Evolutionary conservation across 2,888 invertebrate genomes (phyloP), one percentile per base, ranked within the genome.

Genomic region (Macrosoma leucophasiata): DNA sequence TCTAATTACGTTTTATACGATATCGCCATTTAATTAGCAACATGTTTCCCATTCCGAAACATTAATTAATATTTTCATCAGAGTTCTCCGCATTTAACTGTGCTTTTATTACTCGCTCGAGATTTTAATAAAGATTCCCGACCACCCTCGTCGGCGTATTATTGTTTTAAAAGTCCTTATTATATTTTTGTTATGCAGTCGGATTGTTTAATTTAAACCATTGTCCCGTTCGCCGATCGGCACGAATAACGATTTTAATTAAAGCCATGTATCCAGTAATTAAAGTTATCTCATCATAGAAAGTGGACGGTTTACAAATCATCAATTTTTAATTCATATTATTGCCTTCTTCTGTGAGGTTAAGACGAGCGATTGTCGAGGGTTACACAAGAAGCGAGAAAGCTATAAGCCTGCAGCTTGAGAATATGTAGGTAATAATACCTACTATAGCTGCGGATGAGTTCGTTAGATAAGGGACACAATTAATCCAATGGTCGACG

Each of bases 11-110:
- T 73, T 77, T 79, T 77, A 81, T 79, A 72, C 77, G 75, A 79
- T 81, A 82, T 82, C 76, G 81, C 75, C 82, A 76, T 82, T 82
- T 82, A 79, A 82, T 82, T 82, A 82, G 82, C 79, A 77, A 81
- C 77, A 76, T 78, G 79, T 79, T 81, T 76, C 70, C 73, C 77
- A 81, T 82, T 79, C 73, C 75, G 69, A 73, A 76, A 79, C 79
- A 78, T 79, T 81, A 81, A 82, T 82, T 82, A 81, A 82, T 82
- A 81, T 81, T 81, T 82, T 79, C 79, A 81, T 78, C 78, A 74
- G 78, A 74, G 71, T 75, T 77, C 75, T 63, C 73, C 71, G 72
- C 78, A 74, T 81, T 78, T 77, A 77, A 79, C 74, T 78, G 81
- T 79, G 73, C 74, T 76, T 82, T 82, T 82, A 79, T 79, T 78